Evolutionary conservation across 2,113 vertebrate species (phyloP).

Genomic region (Choloepus hoffmanni): DNA sequence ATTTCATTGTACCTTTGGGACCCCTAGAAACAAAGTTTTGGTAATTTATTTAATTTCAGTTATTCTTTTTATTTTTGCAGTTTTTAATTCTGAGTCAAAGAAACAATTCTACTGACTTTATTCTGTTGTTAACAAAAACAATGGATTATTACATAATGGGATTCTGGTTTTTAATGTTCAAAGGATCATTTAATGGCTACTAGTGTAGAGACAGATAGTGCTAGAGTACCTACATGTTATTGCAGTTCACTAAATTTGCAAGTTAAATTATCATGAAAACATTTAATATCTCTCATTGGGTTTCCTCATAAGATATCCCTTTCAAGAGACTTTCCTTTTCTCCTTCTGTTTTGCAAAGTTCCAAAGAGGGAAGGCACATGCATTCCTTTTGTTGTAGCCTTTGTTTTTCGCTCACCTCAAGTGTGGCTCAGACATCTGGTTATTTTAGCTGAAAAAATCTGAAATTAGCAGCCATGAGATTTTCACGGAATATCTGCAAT

Average conservation of each 20-base stretch:
- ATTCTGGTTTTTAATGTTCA: slow-evolving; percentile 44
- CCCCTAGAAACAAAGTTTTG: neutral
- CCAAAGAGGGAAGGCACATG: neutral
- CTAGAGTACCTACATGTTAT: neutral
- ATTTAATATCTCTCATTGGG: neutral
- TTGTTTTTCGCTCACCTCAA: neutral
- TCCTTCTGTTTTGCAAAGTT: neutral
- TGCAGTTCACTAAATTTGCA: neutral
- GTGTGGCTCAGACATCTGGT: neutral
- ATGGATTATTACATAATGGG: neutral
- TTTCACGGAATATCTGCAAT: neutral
- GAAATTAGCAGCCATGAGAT: neutral
- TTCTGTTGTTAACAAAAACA: slow-evolving; percentile 26
- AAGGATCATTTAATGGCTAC: neutral
- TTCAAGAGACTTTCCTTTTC: neutral
- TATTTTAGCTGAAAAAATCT: neutral
- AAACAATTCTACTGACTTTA: neutral
- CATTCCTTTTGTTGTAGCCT: neutral
- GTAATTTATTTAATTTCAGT: slow-evolving; percentile 18
- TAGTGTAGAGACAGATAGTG: neutral
- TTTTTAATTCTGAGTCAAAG: slow-evolving; percentile 45
- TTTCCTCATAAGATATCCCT: neutral
- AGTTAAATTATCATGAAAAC: slow-evolving; percentile 3
- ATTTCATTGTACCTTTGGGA: neutral
- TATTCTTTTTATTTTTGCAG: slow-evolving; percentile 45